These are phyloP conservation scores for Mnemiopsis leidyi DNA, from an alignment of 37 sponge, comb jelly and placozoan genomes.

Conservation along the genomic window DNA sequence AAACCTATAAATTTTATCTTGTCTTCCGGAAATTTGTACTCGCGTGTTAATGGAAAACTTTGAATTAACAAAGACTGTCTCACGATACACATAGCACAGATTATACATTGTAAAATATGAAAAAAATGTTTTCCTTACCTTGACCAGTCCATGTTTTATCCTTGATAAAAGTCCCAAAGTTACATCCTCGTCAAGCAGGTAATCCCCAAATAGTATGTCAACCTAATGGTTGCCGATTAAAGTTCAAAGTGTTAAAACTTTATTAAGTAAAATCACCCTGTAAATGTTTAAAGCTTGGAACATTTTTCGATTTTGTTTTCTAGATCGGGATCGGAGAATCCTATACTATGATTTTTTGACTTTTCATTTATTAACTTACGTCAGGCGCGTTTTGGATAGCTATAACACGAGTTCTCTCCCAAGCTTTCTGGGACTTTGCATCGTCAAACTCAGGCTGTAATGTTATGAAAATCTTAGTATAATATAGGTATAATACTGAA, in stretches of 20 bases:
- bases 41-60: neutral
- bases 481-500: too few relatives aligned
- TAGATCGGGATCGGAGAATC: neutral
- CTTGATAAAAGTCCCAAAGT: constrained; percentile 5
- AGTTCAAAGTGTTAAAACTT: too few relatives aligned
- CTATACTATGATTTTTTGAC: neutral
- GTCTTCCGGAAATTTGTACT: neutral
- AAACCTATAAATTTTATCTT: too few relatives aligned
- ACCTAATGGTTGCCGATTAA: too few relatives aligned
- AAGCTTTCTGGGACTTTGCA: constrained; percentile 32
- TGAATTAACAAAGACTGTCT: neutral
- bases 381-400: constrained; percentile 13
- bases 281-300: too few relatives aligned
- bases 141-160: neutral
- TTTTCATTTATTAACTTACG: too few relatives aligned
- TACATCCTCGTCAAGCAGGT: constrained; percentile 37
- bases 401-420: neutral
- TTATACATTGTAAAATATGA: neutral
- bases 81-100: neutral
- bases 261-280: too few relatives aligned
- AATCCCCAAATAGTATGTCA: constrained; percentile 46
- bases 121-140: neutral
- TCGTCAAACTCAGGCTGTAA: constrained; percentile 58
- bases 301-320: neutral
- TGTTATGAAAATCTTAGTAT: too few relatives aligned